A percentile compares a stretch with the other conserved stretches of the same genome.
Evolutionary conservation across 2,797 vertebrate species (phyloP).

Genomic region (Heteromormyrus szaboi): DNA sequence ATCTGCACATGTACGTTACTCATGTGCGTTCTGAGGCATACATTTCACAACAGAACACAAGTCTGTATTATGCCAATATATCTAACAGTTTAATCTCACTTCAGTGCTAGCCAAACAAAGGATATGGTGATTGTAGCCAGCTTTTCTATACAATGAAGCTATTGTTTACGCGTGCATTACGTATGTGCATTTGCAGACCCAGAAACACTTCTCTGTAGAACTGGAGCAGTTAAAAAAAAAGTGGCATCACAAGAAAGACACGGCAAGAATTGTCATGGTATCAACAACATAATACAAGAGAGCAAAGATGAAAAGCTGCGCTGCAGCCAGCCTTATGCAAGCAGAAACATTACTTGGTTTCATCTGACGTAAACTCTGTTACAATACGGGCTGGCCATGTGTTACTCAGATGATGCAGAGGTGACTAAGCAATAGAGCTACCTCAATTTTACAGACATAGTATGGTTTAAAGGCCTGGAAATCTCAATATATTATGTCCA

Average conservation of each 20-base stretch:
- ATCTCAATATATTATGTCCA: not conserved
- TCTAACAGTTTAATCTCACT: constrained; percentile 2
- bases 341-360: not conserved
- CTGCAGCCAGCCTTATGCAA: not conserved
- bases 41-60: not conserved
- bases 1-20: not conserved
- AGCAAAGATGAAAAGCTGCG: not conserved
- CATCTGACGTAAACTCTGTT: not conserved
- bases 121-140: not conserved
- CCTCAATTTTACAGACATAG: not conserved
- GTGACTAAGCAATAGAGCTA: not conserved
- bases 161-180: not conserved
- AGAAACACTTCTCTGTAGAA: not conserved
- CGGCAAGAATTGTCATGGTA: not conserved
- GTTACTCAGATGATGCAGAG: not conserved
- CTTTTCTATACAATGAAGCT: not conserved
- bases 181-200: not conserved
- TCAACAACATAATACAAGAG: not conserved
- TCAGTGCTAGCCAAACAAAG: constrained; percentile 1
- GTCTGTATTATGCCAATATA: constrained; percentile 4
- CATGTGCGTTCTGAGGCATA: not conserved
- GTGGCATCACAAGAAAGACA: not conserved
- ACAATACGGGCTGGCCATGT: not conserved
- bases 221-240: not conserved
- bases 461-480: not conserved